Conservation (phyloP, 1,140 invertebrate species). For the Gerris buenoi region DNA sequence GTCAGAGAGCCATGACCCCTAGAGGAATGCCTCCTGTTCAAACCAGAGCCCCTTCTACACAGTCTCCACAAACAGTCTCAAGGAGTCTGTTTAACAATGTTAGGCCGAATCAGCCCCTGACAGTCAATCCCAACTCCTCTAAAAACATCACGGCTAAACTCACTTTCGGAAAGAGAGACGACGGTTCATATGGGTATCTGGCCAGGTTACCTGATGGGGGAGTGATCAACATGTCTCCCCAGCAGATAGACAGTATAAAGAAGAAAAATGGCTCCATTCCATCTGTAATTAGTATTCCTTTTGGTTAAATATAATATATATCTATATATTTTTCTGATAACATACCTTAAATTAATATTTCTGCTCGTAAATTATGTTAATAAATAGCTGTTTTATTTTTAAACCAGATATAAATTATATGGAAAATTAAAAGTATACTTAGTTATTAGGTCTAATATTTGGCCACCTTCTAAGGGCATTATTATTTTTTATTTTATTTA, state of each 20-base stretch:
- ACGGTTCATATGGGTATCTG: slow-evolving; percentile 11
- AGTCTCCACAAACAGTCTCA: too few relatives aligned
- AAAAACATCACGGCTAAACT: not conserved
- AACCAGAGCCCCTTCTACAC: too few relatives aligned
- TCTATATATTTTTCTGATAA: too few relatives aligned
- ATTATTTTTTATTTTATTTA: too few relatives aligned
- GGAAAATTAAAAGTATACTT: too few relatives aligned
- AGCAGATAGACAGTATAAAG: slow-evolving; percentile 8
- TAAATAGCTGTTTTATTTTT: too few relatives aligned
- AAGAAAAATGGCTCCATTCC: slow-evolving; percentile 8
- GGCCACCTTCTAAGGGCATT: too few relatives aligned
- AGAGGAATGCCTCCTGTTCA: too few relatives aligned
- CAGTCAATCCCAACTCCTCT: not conserved
- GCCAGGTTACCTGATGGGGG: slow-evolving; percentile 12
- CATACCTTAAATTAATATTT: too few relatives aligned
- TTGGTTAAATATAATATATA: slow-evolving; percentile 5
- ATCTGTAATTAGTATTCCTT: slow-evolving; percentile 3
- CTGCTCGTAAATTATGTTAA: too few relatives aligned
- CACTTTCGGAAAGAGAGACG: not conserved
- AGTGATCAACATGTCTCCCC: slow-evolving; percentile 3
- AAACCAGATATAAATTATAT: too few relatives aligned
- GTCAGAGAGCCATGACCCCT: not conserved
- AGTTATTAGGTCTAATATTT: too few relatives aligned
- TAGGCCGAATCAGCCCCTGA: not conserved
- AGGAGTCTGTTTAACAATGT: not conserved